Conservation (phyloP, 2,113 vertebrate genomes). For the Callocephalon fimbriatum region DNA sequence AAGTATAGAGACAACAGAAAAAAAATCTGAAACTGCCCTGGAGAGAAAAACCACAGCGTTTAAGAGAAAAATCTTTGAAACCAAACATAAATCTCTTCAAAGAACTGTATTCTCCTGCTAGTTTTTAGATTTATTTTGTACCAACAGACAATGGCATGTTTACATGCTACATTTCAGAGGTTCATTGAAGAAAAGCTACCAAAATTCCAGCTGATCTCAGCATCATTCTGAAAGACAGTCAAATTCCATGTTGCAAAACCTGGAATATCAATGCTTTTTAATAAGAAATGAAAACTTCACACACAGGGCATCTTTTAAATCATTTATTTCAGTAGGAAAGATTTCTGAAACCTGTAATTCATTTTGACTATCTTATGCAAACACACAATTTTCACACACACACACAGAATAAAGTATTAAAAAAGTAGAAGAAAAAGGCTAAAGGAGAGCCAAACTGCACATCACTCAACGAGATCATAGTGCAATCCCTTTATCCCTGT, state of each 20-base stretch:
- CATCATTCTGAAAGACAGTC: neutral
- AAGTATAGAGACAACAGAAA: neutral
- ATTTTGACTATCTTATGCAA: constrained; percentile 77
- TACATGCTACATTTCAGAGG: neutral
- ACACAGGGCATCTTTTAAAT: constrained; percentile 73
- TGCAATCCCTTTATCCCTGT: constrained; percentile 59
- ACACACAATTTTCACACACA: constrained; percentile 77
- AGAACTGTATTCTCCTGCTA: neutral
- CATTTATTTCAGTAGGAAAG: constrained; percentile 85
- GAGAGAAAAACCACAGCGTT: neutral
- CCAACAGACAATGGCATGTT: neutral
- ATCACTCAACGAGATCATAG: constrained; percentile 91
- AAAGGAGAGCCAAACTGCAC: constrained; percentile 78
- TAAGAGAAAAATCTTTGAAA: neutral
- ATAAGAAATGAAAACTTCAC: constrained; percentile 45
- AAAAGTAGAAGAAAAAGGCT: constrained; percentile 71
- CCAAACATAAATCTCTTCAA: neutral
- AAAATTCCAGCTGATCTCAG: neutral
- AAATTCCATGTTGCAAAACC: neutral
- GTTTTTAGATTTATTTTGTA: neutral
- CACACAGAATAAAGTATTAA: constrained; percentile 58
- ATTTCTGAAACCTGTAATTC: constrained; percentile 79
- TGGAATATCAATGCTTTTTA: neutral
- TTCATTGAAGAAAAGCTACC: neutral
- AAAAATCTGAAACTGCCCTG: neutral